Evolutionary conservation across 2,113 vertebrate species (phyloP), one percentile per base, ranked within the genome.

Genomic region (Cynoglossus semilaevis): DNA sequence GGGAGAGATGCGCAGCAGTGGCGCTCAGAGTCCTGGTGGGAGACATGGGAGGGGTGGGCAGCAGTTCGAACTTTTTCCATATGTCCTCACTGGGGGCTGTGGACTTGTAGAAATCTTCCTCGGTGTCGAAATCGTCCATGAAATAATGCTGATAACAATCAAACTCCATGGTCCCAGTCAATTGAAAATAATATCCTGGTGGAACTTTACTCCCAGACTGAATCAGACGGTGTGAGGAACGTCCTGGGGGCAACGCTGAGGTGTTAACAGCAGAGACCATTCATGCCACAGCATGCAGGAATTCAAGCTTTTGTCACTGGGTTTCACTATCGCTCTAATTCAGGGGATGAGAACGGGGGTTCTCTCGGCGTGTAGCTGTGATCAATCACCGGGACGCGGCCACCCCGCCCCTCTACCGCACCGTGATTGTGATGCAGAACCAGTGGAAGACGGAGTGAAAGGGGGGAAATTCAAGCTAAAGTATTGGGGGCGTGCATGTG

Each of bases 51-150:
- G 94, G 94, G 51, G 94, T 95, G 74, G 94, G 94, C 37, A 97
- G 89, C 84, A 97, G 88, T 88, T 98, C 94, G 83, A 98, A 97
- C 92, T 98, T 98, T 90, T 98, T 96, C 96, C 96, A 97, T 76
- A 97, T 96, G 79, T 97, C 94, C 84, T 96, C 95, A 64, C 96
- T 96, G 41, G 95, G 95, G 1, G 94, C 94, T 16, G 94, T 95
- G 57, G 93, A 97, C 66, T 92, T 94, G 79, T 94, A 94, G 77
- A 93, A 96, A 88, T 97, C 94, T 85, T 96, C 95, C 77, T 82
- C 90, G 3, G 87, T 84, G 66, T 97, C 96, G 57, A 92, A 91
- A 78, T 91, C 89, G 62, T 96, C 91, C 72, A 93, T 92, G 72
- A 96, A 96, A 88, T 94, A 97, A 61, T 94, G 94, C 58, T 94